phyloP scores from a whole-genome alignment of 2,888 invertebrate genomes.

The Acanthococcus lagerstroemiae region DNA sequence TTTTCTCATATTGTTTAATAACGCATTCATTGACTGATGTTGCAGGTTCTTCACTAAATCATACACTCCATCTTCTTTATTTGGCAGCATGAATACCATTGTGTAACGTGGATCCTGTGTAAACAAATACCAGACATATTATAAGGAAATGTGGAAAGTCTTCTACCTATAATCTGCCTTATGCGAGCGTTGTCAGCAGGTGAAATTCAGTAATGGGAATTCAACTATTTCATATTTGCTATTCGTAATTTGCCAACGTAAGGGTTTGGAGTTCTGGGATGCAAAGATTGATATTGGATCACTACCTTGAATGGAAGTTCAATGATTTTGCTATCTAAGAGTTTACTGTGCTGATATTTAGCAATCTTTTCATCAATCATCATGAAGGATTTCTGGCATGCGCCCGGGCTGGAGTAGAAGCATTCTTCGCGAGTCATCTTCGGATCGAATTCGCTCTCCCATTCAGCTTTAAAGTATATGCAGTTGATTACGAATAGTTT shows the following conservation, averaged over 20 bases:
- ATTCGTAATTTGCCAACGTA: too few relatives aligned
- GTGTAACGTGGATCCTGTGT: conserved; percentile 51
- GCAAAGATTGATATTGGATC: conserved; percentile 34
- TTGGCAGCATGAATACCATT: conserved; percentile 54
- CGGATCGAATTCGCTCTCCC: conserved; percentile 57
- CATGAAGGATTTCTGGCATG: conserved; percentile 53
- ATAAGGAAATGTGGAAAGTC: too few relatives aligned
- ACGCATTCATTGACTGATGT: conserved; percentile 46
- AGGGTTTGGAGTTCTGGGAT: too few relatives aligned
- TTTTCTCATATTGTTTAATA: conserved; percentile 44
- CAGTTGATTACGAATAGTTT: conserved; percentile 63
- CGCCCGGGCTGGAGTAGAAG: conserved; percentile 53
- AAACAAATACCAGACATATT: too few relatives aligned
- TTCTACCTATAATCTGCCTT: too few relatives aligned
- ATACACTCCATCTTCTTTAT: conserved; percentile 42
- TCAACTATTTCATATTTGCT: too few relatives aligned
- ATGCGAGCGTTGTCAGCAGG: too few relatives aligned
- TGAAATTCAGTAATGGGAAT: too few relatives aligned
- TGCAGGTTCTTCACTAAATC: conserved; percentile 50
- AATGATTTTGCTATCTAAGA: conserved; percentile 56
- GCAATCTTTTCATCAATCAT: conserved; percentile 57
- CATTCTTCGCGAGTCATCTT: conserved; percentile 47
- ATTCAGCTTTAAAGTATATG: conserved; percentile 67
- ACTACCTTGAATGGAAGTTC: conserved; percentile 60
- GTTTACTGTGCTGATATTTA: conserved; percentile 51